Evolutionary conservation across 2,797 vertebrate species (phyloP).

Genomic region (Pristis pectinata): DNA sequence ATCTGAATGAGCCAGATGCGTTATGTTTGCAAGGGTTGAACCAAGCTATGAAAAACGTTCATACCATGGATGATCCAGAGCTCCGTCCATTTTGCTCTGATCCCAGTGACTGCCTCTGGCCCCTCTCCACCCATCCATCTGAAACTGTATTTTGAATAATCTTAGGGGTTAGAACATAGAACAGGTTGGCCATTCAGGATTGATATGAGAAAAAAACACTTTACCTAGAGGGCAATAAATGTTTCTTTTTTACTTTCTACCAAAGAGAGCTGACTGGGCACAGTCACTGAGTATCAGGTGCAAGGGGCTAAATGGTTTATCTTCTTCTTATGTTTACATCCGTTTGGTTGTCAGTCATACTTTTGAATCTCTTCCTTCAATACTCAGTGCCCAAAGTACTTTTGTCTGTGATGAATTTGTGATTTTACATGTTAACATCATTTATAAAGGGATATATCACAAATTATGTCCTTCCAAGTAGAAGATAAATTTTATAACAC

Average conservation of each 20-base stretch:
- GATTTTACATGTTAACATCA: not conserved
- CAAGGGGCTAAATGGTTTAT: no score
- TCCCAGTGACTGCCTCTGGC: no score
- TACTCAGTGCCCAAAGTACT: not conserved
- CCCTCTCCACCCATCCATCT: not conserved
- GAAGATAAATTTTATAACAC: slow-evolving; percentile 1
- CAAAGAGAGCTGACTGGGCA: no score
- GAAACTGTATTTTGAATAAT: not conserved
- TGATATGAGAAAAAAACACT: no score
- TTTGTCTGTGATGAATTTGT: not conserved
- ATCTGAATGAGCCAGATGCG: not conserved
- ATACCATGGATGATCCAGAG: not conserved
- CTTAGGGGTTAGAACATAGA: no score
- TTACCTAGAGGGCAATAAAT: no score
- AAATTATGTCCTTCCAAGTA: not conserved
- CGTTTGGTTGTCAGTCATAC: not conserved
- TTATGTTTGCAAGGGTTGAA: not conserved
- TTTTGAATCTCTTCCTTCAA: not conserved
- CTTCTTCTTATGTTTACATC: not conserved
- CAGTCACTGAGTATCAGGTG: no score
- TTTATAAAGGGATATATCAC: not conserved
- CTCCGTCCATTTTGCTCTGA: not conserved
- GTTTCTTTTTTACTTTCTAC: no score
- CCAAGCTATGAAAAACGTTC: not conserved
- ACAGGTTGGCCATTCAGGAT: no score